A percentile compares a stretch with the other conserved stretches of the same genome.
phyloP scores from a whole-genome alignment of 1,140 invertebrate genomes.

The Brachionus paranguensis region DNA sequence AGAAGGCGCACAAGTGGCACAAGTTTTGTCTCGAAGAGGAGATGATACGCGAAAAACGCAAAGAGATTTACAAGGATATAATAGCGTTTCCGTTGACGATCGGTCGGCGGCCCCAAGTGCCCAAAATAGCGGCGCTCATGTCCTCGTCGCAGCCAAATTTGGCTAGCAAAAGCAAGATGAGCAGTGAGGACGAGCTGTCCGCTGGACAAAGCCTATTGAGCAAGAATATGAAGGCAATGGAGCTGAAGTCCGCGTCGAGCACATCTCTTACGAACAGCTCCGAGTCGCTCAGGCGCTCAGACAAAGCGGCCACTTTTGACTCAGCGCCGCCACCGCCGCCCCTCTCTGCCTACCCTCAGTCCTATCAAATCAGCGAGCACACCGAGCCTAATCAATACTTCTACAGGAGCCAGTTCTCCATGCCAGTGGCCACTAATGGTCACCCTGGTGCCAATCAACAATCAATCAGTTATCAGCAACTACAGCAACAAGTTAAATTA shows the following conservation, averaged over 20 bases:
- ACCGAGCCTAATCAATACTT: not conserved
- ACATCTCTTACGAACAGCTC: not conserved
- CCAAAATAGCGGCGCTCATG: not conserved
- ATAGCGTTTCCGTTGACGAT: constrained; percentile 39
- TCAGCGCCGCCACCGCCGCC: not conserved
- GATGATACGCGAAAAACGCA: constrained; percentile 3
- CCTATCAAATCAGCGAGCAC: not conserved
- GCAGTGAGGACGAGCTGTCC: not conserved
- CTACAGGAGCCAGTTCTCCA: not conserved
- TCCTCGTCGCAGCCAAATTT: not conserved
- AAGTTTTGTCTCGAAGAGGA: constrained; percentile 39
- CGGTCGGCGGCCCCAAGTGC: constrained; percentile 15
- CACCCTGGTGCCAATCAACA: not conserved
- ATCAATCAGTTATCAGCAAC: not conserved
- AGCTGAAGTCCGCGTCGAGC: not conserved
- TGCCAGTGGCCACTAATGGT: not conserved
- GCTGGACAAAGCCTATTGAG: not conserved
- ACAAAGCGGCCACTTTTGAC: constrained; percentile 25
- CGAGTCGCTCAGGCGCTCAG: not conserved
- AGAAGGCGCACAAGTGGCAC: constrained; percentile 38
- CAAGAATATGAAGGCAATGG: not conserved
- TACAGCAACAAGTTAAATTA: constrained; percentile 35
- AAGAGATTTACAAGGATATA: constrained; percentile 28
- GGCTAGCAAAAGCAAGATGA: not conserved
- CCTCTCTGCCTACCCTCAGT: not conserved